Evolutionary conservation across 2,797 vertebrate genomes (phyloP).

Genomic region (Zalophus californianus): DNA sequence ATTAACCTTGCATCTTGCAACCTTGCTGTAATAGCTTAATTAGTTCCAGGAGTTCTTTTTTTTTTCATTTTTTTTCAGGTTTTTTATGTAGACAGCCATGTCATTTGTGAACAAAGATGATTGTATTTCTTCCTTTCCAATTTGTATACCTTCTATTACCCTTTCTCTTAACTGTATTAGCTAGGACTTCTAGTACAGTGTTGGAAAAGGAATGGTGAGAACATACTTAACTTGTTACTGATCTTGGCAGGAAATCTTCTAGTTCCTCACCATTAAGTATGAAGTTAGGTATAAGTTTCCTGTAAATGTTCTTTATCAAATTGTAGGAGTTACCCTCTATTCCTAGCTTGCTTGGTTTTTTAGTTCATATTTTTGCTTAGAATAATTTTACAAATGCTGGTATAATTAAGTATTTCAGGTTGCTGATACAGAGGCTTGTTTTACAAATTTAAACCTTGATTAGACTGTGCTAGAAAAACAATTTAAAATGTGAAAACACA

Average conservation of each 20-base stretch:
- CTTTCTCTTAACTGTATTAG: background rate
- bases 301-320: slow-evolving; percentile 30
- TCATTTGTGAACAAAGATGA: background rate
- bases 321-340: background rate
- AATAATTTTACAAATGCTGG: slow-evolving; percentile 40
- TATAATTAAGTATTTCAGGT: slow-evolving; percentile 31
- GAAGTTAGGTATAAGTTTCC: background rate
- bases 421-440: background rate
- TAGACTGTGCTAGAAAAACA: slow-evolving; percentile 29
- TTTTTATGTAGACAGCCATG: background rate
- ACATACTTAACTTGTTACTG: background rate
- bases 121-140: slow-evolving; percentile 33
- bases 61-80: background rate
- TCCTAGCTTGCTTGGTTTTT: slow-evolving; percentile 35
- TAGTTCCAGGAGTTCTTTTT: background rate
- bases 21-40: background rate
- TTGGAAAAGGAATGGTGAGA: background rate
- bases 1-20: background rate
- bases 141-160: background rate
- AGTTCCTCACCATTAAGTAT: background rate
- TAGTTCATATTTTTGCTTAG: slow-evolving; percentile 51
- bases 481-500: background rate
- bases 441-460: slow-evolving; percentile 30
- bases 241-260: slow-evolving; percentile 2
- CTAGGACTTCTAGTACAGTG: background rate